Evolutionary conservation across 2,888 invertebrate species (phyloP), one percentile per base, ranked within the genome.

Genomic region (Malthinus seriepunctatus): DNA sequence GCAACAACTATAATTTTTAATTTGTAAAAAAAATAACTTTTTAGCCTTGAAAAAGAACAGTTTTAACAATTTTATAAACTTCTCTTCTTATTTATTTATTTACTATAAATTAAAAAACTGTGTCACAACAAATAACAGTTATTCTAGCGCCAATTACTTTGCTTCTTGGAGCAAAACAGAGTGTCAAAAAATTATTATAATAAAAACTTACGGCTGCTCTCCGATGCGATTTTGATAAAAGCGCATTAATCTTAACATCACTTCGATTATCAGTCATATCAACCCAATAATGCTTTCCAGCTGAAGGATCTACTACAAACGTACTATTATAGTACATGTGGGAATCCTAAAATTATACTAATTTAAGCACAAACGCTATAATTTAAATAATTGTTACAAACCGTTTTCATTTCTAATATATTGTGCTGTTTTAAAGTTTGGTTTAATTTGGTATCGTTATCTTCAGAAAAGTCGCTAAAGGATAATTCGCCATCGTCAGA

Each of bases 301-400:
- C 79, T 0, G 78, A 77, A 55, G 80, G 77, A 75, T 87, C 85
- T 2, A 84, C 82, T 60, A 84, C 83, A 67, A 88, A 85, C 0
- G 87, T 81, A 70, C 91, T 92, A 75, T 90, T 91, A 81, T 94
- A 94, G 79, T 91, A 94, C 51, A 83, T 80, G 76, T 91, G 91
- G 60, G 84, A 79, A 71, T 92, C 91, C 85, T 89, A 78, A 31
- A 72, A 70, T 58, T 55, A 56, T 51, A 57, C 48, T 14, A 15
- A 14, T 42, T n/a, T n/a, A n/a, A n/a, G n/a, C n/a, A n/a, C n/a
- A 38, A 47, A 42, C 15, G 31, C 38, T 45, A 15, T 38, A 12
- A 38, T 31, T 38, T 32, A 44, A 44, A 31, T 7, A 44, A 44
- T 15, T 15, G 32, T 35, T 51, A 59, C 66, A 67, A 70, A 75